Evolutionary conservation across 2,797 vertebrate species (phyloP), one percentile per base, ranked within the genome.

Genomic region (Mustela erminea): DNA sequence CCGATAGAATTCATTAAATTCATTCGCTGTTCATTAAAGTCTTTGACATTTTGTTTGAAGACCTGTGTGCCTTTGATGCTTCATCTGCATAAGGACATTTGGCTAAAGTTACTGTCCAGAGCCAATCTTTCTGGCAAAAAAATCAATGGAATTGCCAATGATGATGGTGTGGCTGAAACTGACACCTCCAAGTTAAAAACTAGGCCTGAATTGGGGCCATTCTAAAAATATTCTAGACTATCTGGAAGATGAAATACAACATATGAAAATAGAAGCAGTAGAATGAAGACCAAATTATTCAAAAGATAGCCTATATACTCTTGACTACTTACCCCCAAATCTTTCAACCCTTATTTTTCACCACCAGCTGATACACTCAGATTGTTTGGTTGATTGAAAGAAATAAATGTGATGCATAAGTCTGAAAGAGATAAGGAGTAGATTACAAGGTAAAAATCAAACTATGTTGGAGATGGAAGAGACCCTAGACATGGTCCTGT

Each of bases 1-100:
- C 41, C 29, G 70, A 20, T 35, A 14, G 29, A 81, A 96, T 20
- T 80, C 58, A 46, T 75, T 86, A 35, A 81, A 96, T 12, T 74
- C 52, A 49, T 32, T 78, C 32, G 23, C 25, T 32, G 23, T 56
- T 82, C 17, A 49, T 38, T 88, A 60, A 87, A 62, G 32, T 58
- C 72, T 84, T 80, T 43, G 38, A 96, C 87, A 85, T 89, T 72
- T 81, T 35, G 15, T 49, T 96, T 70, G 29, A 75, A 96, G 60
- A 52, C 7, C 56, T 46, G 20, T 77, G 62, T 92, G 25, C 54
- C 46, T 91, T 86, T 96, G 46, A 68, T 83, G 49, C 43, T 72
- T 54, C 25, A 68, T 60, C 38, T 89, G 86, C 43, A 29, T 90
- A 66, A 82, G 38, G 27, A 58, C 14, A 78, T 89, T 89, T 91